Conservation (phyloP, 2,797 vertebrate species). For the Pseudochaenichthys georgianus region DNA sequence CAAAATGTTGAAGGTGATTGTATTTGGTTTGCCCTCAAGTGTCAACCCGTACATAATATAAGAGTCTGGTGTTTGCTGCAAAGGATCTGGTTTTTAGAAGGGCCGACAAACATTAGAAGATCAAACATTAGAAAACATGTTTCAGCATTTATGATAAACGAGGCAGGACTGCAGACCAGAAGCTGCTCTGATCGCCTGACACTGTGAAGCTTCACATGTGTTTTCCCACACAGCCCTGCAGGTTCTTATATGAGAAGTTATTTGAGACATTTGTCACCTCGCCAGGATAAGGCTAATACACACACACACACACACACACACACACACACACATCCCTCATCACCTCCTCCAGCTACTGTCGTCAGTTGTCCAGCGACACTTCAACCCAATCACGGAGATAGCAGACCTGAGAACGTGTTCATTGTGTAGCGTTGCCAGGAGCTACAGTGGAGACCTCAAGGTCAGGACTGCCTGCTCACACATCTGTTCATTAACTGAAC, state of each 20-base stretch:
- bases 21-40: no score
- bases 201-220: constrained; percentile 26
- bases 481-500: constrained; percentile 15
- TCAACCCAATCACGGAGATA: constrained; percentile 60
- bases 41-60: neutral
- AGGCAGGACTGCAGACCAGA: constrained; percentile 28
- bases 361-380: constrained; percentile 50
- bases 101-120: neutral
- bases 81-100: neutral
- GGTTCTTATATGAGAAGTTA: constrained; percentile 47
- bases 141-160: constrained; percentile 30
- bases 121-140: neutral
- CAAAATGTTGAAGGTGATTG: no score
- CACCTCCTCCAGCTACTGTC: constrained; percentile 62
- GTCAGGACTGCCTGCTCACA: constrained; percentile 47
- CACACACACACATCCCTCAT: constrained; percentile 48
- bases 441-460: constrained; percentile 47
- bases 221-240: constrained; percentile 42
- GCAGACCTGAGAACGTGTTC: constrained; percentile 57
- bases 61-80: neutral
- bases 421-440: constrained; percentile 47
- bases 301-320: constrained; percentile 35
- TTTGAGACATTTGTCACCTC: constrained; percentile 72
- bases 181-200: constrained; percentile 21
- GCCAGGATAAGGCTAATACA: constrained; percentile 56